These are phyloP conservation scores for Capromys pilorides DNA, from an alignment of 2,797 vertebrate genomes.

Conservation along the genomic window DNA sequence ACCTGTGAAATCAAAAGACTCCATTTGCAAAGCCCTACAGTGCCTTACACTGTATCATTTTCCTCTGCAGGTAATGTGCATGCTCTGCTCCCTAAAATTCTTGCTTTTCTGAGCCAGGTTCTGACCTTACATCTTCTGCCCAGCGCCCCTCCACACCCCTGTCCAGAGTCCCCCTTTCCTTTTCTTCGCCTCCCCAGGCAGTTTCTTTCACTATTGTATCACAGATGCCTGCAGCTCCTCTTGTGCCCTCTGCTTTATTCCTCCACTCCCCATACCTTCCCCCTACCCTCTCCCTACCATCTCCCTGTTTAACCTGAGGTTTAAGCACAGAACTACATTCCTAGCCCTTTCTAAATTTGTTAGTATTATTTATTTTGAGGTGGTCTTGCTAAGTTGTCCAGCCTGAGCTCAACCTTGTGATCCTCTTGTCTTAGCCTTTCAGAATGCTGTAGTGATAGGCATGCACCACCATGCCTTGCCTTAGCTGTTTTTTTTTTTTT, in stretches of 20 bases:
- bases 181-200: neutral
- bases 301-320: neutral
- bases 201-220: neutral
- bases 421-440: neutral
- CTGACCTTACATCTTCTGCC: neutral
- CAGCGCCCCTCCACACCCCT: neutral
- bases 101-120: neutral
- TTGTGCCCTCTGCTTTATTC: neutral
- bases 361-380: neutral
- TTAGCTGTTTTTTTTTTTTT: neutral
- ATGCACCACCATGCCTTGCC: neutral
- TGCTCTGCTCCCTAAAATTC: neutral
- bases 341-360: neutral
- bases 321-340: neutral
- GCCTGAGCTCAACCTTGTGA: neutral
- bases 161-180: too few relatives aligned
- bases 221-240: too few relatives aligned
- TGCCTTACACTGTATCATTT: neutral
- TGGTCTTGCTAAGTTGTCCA: neutral
- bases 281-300: too few relatives aligned
- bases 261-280: neutral
- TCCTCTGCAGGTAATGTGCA: neutral
- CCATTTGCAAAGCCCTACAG: neutral
- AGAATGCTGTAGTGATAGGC: neutral
- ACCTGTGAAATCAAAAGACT: neutral